phyloP scores from a whole-genome alignment of 2,888 invertebrate genomes.

The Diloba caeruleocephala region DNA sequence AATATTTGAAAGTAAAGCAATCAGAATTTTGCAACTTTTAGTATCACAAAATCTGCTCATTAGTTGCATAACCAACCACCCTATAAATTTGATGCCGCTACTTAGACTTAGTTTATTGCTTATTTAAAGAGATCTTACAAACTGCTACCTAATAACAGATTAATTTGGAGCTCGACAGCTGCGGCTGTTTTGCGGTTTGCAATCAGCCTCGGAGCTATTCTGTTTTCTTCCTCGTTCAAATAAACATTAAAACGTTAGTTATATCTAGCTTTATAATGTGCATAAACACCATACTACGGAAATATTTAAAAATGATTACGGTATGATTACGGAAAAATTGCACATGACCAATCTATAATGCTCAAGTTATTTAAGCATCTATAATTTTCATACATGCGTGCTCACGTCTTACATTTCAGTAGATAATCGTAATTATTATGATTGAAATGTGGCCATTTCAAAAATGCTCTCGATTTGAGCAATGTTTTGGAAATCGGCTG shows the following conservation, averaged over 20 bases:
- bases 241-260: constrained; percentile 46
- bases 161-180: constrained; percentile 34
- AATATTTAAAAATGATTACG: constrained; percentile 39
- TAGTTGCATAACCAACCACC: constrained; percentile 52
- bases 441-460: constrained; percentile 11
- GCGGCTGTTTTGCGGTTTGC: constrained; percentile 60
- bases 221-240: constrained; percentile 52
- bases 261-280: constrained; percentile 28
- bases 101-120: constrained; percentile 49
- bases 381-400: constrained; percentile 18
- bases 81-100: constrained; percentile 43
- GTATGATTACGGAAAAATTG: constrained; percentile 41
- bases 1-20: constrained; percentile 28
- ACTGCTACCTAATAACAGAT: constrained; percentile 42
- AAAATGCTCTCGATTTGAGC: constrained; percentile 22
- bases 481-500: constrained; percentile 40
- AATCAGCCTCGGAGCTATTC: constrained; percentile 53
- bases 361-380: constrained; percentile 24
- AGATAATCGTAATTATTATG: constrained; percentile 6
- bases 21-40: constrained; percentile 27
- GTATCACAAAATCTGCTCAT: constrained; percentile 32
- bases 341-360: constrained; percentile 46
- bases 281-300: constrained; percentile 43
- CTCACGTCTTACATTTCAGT: constrained; percentile 12
- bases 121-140: constrained; percentile 51